Base-by-base conservation (phyloP, 2,888 invertebrate species). In the Diadromus collaris region DNA sequence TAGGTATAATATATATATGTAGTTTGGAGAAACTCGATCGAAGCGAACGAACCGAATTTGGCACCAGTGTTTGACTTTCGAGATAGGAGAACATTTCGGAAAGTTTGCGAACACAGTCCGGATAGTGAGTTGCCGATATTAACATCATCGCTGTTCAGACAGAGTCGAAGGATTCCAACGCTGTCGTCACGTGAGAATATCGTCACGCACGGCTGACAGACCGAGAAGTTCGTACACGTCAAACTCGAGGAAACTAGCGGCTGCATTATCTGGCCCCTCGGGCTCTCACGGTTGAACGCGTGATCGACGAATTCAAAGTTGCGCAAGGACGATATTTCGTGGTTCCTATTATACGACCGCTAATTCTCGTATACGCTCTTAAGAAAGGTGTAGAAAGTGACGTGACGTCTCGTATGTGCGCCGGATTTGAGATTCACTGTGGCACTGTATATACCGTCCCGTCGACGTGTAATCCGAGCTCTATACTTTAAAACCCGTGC, bases 261-360 rank as follows among this genome's bases (percentile, higher is more conserved):
- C 16, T 56, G 56, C 56, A 27, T 24, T 34, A 34, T 60, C 60
- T 32, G 9, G 60, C n/a, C 32, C 34, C 60, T 34, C 10, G 16
- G 69, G 69, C 46, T 63, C 34, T 63, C 60, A 44, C 38, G 58
- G 46, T 69, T 69, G 74, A 65, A 56, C 68, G 54, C 29, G 54
- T 16, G 54, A 65, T 56, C 71, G 56, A 71, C 67, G 68, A 65
- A 71, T 48, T 64, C 63, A 19, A 51, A 60, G 64, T 79, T 79
- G 69, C 76, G 79, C 76, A 79, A 79, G 46, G 29, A 32, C 63
- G 51, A 65, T 75, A 73, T 76, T 76, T 79, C 76, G 76, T 72
- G 60, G 58, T 58, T 79, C 69, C 69, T 48, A 65, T 51, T 46
- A 48, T 41, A 24, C 56, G 32, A 60, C 60, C 51, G 61, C 58